Base-by-base conservation (phyloP, 2,888 invertebrate species). In the Leistus spinibarbis region DNA sequence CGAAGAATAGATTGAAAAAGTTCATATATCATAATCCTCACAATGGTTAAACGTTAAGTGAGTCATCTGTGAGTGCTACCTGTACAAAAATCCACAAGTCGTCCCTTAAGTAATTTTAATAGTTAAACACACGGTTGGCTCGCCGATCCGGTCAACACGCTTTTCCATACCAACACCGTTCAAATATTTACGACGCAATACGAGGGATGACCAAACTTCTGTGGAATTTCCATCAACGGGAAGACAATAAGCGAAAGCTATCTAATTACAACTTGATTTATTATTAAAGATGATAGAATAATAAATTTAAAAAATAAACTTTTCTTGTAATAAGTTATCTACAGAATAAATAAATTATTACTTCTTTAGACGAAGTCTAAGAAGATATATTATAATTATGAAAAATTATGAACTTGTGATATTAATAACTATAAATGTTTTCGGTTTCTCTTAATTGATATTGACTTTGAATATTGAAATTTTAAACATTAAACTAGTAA, bases 1-100 rank as follows among this genome's bases (percentile, higher is more conserved):
- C 20, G 40, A 69, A 69, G 75, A 64, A 75, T 75, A 75, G 75
- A 75, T 75, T 75, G 75, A 69, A 75, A 75, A 75, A 75, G 75
- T 75, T 75, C 75, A 75, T 75, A n/a, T n/a, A 75, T 75, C 75
- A 75, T 75, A 75, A 75, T 75, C 75, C 69, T 53, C 19, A 10
- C 9, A n/a, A 24, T 63, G 68, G 67, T 67, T 73, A 27, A 27
- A 73, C 67, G 60, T 54, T 65, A 20, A 17, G 57, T 57, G 17
- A 57, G 19, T 57, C 57, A 57, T 57, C 60, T 22, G 60, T 16
- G 20, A 10, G n/a, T n/a, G n/a, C n/a, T n/a, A n/a, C n/a, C n/a
- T 9, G 3, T 22, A 20, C 60, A 60, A 10, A 56, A 19, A 19
- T 17, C 20, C 60, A 2, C 19, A 17, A 60, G 19, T 60, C 19